These are phyloP conservation scores for Alexandromys fortis DNA, from an alignment of 2,113 vertebrate genomes.

Conservation along the genomic window DNA sequence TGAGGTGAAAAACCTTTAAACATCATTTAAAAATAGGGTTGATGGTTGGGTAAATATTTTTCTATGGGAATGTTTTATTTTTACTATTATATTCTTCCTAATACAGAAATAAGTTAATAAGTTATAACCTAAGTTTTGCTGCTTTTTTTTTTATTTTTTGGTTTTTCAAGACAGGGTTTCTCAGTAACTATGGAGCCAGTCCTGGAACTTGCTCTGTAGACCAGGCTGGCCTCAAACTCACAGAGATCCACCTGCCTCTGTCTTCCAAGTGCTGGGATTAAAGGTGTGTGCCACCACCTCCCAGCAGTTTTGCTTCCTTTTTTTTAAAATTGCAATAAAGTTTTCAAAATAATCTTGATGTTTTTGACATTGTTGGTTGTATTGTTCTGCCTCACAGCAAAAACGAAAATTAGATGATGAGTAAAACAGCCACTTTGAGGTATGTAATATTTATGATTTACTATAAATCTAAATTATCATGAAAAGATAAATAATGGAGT, in stretches of 20 bases:
- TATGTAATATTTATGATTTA: not conserved
- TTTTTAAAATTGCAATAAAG: not conserved
- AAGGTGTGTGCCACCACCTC: too few relatives aligned
- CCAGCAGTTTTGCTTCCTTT: too few relatives aligned
- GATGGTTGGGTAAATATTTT: conserved; percentile 10
- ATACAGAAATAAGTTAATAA: conserved; percentile 24
- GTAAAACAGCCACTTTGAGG: not conserved
- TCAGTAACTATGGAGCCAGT: too few relatives aligned
- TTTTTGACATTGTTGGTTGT: not conserved
- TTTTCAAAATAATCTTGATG: conserved; percentile 27
- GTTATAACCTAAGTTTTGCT: not conserved
- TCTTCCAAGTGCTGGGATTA: too few relatives aligned
- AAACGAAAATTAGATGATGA: not conserved
- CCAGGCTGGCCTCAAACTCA: too few relatives aligned
- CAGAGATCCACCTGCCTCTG: too few relatives aligned
- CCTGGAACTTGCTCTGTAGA: too few relatives aligned
- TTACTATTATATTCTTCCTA: not conserved
- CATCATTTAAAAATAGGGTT: not conserved
- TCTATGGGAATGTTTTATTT: conserved; percentile 11
- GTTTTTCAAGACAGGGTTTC: too few relatives aligned
- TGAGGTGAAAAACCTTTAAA: not conserved
- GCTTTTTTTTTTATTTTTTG: not conserved
- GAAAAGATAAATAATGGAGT: not conserved
- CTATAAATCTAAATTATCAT: not conserved
- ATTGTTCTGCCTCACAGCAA: not conserved